phyloP scores from a whole-genome alignment of 1,140 invertebrate species.

The Scaptomyza hsui region DNA sequence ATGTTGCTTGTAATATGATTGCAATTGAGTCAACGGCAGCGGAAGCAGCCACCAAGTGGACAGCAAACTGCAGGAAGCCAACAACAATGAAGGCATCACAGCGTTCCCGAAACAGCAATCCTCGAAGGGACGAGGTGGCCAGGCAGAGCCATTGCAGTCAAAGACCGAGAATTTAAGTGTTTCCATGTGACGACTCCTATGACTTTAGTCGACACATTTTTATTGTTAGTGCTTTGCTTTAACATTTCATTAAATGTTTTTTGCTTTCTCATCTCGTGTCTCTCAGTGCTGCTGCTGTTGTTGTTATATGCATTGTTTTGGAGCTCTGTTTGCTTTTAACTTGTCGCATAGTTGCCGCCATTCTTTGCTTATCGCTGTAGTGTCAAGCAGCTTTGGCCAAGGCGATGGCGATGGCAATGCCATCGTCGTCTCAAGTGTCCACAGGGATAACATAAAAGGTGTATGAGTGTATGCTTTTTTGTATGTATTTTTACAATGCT shows the following conservation, averaged over 20 bases:
- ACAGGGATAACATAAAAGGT: slow-evolving; percentile 12
- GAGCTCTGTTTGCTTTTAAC: slow-evolving; percentile 53
- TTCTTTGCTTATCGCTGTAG: slow-evolving; percentile 35
- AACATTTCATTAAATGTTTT: slow-evolving; percentile 53
- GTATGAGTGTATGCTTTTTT: not conserved
- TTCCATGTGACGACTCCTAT: slow-evolving; percentile 45
- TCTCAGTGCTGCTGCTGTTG: slow-evolving; percentile 18
- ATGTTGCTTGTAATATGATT: slow-evolving; percentile 79
- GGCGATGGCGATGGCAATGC: not conserved
- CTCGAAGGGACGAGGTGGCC: slow-evolving; percentile 5
- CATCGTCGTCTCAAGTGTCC: slow-evolving; percentile 37
- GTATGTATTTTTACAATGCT: not conserved
- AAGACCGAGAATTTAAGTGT: slow-evolving; percentile 29
- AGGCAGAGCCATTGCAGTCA: not conserved
- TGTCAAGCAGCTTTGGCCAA: slow-evolving; percentile 41
- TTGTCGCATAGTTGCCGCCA: slow-evolving; percentile 30
- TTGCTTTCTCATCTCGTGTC: not conserved
- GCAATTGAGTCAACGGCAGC: slow-evolving; percentile 51
- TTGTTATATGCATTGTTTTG: slow-evolving; percentile 34
- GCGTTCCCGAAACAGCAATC: slow-evolving; percentile 51
- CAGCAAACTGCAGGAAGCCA: slow-evolving; percentile 70
- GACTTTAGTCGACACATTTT: slow-evolving; percentile 43
- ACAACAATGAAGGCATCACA: slow-evolving; percentile 62
- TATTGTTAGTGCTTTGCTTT: slow-evolving; percentile 63
- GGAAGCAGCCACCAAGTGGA: slow-evolving; percentile 55